Evolutionary conservation across 2,113 vertebrate species (phyloP).

Genomic region (Pao palembangensis): DNA sequence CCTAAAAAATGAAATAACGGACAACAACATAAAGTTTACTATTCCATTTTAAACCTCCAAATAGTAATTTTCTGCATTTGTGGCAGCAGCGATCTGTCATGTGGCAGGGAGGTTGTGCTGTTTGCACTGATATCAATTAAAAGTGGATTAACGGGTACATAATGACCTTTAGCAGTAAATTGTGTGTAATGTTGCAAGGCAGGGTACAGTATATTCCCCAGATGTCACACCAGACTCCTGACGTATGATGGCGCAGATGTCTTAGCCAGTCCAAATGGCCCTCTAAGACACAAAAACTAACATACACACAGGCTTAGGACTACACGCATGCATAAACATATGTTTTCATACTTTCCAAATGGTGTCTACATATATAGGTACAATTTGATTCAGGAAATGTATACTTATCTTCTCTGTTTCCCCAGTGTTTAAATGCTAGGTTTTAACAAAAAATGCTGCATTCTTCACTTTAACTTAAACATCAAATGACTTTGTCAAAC

Average conservation of each 20-base stretch:
- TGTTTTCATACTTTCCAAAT: constrained; percentile 56
- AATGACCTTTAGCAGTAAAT: constrained; percentile 88
- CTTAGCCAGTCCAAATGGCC: constrained; percentile 80
- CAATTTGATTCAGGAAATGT: constrained; percentile 29
- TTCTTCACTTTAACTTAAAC: constrained; percentile 34
- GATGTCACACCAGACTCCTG: constrained; percentile 83
- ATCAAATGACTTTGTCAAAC: constrained; percentile 36
- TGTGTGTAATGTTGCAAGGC: constrained; percentile 86
- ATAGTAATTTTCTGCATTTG: constrained; percentile 71
- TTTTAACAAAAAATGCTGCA: constrained; percentile 54
- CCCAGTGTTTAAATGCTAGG: constrained; percentile 40
- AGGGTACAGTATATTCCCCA: constrained; percentile 85
- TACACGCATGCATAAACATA: constrained; percentile 58
- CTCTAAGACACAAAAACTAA: constrained; percentile 61
- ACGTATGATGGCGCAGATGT: constrained; percentile 85
- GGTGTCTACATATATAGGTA: constrained; percentile 31
- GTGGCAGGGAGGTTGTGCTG: constrained; percentile 78
- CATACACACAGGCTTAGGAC: constrained; percentile 39
- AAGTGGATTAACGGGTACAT: constrained; percentile 85
- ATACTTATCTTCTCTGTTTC: constrained; percentile 35
- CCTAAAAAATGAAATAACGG: constrained; percentile 15
- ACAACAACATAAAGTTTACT: constrained; percentile 46
- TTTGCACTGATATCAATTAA: constrained; percentile 85
- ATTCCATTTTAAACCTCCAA: constrained; percentile 63
- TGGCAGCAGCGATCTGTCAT: constrained; percentile 73